Percentiles rank a stretch among this genome's conserved stretches.
Evolutionary conservation across 2,797 vertebrate species (phyloP).

Genomic region (Erithacus rubecula): DNA sequence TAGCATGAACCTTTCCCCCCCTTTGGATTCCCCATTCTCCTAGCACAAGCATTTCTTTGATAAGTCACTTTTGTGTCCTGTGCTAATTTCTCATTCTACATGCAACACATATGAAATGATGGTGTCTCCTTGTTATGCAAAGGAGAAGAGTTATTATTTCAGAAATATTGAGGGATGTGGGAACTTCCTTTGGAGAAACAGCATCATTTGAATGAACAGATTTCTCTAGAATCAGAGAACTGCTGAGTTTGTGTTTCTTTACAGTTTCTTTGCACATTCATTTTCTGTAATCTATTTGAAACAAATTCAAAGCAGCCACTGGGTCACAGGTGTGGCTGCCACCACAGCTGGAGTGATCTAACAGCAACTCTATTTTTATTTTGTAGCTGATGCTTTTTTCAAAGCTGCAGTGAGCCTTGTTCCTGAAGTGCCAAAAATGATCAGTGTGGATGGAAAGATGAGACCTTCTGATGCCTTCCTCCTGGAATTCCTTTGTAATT

Average conservation of each 20-base stretch:
- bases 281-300: neutral
- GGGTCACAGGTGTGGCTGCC: neutral
- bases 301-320: neutral
- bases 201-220: neutral
- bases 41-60: neutral
- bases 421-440: constrained; percentile 90
- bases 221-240: neutral
- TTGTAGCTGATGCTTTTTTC: constrained; percentile 93
- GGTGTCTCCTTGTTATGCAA: neutral
- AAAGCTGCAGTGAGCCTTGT: constrained; percentile 91
- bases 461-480: constrained; percentile 89
- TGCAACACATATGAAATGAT: neutral
- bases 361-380: neutral
- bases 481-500: constrained; percentile 93
- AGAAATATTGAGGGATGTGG: neutral
- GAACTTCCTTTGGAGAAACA: neutral
- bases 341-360: neutral
- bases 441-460: constrained; percentile 92
- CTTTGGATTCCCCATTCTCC: neutral
- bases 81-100: neutral
- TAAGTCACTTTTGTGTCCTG: neutral
- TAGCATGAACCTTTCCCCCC: fast-evolving
- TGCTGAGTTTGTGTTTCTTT: neutral
- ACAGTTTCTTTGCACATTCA: neutral
- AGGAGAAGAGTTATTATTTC: neutral